phyloP scores from a whole-genome alignment of 2,888 invertebrate species.

The Drosophila sordidula region DNA sequence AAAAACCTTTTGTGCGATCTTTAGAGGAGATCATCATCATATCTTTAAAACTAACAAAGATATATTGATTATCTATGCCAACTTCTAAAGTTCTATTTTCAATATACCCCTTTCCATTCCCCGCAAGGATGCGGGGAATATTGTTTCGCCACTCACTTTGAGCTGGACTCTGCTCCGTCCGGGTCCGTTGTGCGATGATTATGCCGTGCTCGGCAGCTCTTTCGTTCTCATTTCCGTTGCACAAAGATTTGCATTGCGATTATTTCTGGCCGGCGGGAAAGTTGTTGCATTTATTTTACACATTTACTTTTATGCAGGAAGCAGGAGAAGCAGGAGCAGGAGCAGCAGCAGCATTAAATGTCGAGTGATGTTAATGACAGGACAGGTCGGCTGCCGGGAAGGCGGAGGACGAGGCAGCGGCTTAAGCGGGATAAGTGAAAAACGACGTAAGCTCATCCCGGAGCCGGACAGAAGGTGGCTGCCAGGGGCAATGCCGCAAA shows the following conservation, averaged over 20 bases:
- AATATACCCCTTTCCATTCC: too few relatives aligned
- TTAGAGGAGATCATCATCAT: too few relatives aligned
- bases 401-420: constrained; percentile 15
- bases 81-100: too few relatives aligned
- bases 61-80: too few relatives aligned
- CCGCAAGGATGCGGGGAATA: too few relatives aligned
- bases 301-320: constrained; percentile 23
- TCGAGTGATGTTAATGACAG: constrained; percentile 54
- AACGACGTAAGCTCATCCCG: constrained; percentile 42
- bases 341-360: constrained; percentile 29
- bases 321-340: not conserved
- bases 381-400: constrained; percentile 15
- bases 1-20: too few relatives aligned
- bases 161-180: not conserved
- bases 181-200: constrained; percentile 26
- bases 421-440: constrained; percentile 56
- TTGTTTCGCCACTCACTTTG: not conserved
- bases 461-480: not conserved
- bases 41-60: too few relatives aligned
- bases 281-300: constrained; percentile 9
- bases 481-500: constrained; percentile 43
- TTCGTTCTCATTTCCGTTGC: constrained; percentile 39
- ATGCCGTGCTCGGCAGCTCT: constrained; percentile 18
- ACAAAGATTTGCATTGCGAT: constrained; percentile 57
- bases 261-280: constrained; percentile 28